phyloP scores from a whole-genome alignment of 2,797 vertebrate genomes.

The Cynodonichthys magdalenae region DNA sequence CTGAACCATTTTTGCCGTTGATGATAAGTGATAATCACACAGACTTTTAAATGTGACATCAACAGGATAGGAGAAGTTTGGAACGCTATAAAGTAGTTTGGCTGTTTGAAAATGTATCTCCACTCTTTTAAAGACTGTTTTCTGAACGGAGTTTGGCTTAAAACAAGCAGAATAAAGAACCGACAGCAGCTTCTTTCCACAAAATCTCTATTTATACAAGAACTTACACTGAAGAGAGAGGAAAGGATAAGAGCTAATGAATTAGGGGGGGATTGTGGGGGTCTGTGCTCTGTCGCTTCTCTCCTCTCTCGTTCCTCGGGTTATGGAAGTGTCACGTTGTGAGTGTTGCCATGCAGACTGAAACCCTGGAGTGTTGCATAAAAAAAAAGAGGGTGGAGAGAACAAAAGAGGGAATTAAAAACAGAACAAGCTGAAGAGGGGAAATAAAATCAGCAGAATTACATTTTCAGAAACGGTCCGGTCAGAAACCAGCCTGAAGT shows the following conservation, averaged over 20 bases:
- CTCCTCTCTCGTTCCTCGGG: slow-evolving; percentile 42
- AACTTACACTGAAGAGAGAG: slow-evolving; percentile 39
- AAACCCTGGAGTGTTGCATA: slow-evolving; percentile 48
- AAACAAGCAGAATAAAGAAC: slow-evolving; percentile 33
- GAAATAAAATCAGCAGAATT: neutral
- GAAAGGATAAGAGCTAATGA: slow-evolving; percentile 62
- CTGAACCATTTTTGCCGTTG: no score
- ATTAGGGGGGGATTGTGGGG: slow-evolving; percentile 39
- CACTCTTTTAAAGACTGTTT: slow-evolving; percentile 1
- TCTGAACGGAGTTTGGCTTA: slow-evolving; percentile 29
- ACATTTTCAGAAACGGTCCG: neutral
- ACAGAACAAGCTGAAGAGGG: slow-evolving; percentile 11
- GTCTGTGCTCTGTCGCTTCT: slow-evolving; percentile 33
- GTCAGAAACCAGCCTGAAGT: slow-evolving; percentile 18
- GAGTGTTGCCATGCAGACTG: slow-evolving; percentile 70
- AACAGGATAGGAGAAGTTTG: neutral
- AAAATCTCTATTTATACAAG: slow-evolving; percentile 42
- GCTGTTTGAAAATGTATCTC: neutral
- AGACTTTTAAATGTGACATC: neutral
- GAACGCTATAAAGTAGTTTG: neutral
- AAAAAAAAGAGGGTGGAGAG: neutral
- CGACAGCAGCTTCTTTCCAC: slow-evolving; percentile 46
- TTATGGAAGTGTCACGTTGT: slow-evolving; percentile 67
- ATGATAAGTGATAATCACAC: no score
- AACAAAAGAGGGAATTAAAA: slow-evolving; percentile 17